Percentiles rank a stretch among this genome's conserved stretches.
These are phyloP conservation scores for Clarias gariepinus DNA, from an alignment of 2,113 vertebrate genomes.

Conservation along the genomic window DNA sequence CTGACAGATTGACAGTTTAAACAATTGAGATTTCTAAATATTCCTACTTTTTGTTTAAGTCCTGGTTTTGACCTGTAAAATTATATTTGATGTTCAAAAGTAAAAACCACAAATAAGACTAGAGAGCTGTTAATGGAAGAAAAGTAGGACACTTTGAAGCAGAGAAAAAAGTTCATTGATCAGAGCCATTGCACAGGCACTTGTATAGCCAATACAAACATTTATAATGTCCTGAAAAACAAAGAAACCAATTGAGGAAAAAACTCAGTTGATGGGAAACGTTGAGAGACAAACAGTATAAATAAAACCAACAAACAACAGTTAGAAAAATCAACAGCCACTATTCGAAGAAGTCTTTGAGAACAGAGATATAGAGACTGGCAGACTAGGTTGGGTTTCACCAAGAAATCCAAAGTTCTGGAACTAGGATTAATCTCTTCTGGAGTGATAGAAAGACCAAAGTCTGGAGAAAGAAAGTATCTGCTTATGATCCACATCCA, in stretches of 20 bases:
- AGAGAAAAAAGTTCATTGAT: background rate
- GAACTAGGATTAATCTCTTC: background rate
- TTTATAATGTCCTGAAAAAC: background rate
- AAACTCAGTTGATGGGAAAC: background rate
- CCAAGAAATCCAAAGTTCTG: background rate
- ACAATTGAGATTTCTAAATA: background rate
- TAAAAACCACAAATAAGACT: background rate
- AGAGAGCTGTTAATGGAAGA: background rate
- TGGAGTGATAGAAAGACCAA: background rate
- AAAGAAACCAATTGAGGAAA: background rate
- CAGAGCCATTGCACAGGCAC: background rate
- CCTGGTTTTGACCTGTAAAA: background rate
- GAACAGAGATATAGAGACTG: background rate
- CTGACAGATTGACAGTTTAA: background rate
- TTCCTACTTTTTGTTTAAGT: background rate
- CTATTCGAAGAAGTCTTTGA: background rate
- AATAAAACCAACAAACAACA: background rate
- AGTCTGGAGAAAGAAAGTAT: background rate
- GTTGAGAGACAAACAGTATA: background rate
- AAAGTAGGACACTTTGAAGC: background rate
- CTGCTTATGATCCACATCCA: background rate
- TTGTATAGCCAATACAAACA: background rate
- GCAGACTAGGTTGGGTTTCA: background rate
- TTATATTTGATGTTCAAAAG: background rate
- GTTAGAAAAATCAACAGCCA: background rate